A percentile compares a stretch with the other conserved stretches of the same genome.
phyloP scores from a whole-genome alignment of 2,113 vertebrate species.

The Struthio camelus region DNA sequence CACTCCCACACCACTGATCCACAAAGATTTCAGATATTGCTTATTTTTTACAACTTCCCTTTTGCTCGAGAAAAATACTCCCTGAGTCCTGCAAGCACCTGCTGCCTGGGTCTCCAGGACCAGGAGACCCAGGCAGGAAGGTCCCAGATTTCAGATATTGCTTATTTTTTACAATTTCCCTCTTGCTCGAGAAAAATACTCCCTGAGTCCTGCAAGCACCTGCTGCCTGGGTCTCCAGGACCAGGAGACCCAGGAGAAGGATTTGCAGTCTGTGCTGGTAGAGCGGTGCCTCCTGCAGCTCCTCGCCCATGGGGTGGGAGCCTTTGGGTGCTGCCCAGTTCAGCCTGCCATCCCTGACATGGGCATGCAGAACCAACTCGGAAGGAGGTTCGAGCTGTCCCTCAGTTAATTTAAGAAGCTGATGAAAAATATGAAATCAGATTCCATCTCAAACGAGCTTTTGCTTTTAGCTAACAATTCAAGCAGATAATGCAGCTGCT shows the following conservation, averaged over 20 bases:
- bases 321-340: background rate
- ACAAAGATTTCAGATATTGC: background rate
- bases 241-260: background rate
- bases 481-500: constrained; percentile 7
- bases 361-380: background rate
- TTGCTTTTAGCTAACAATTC: constrained; percentile 11
- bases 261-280: rapidly evolving
- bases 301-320: rapidly evolving
- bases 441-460: background rate
- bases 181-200: background rate
- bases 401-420: constrained; percentile 32
- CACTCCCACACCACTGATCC: background rate
- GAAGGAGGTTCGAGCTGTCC: background rate
- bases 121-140: background rate
- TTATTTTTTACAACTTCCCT: background rate
- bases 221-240: background rate
- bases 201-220: background rate
- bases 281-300: rapidly evolving
- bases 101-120: background rate
- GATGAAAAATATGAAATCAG: constrained; percentile 20
- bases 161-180: background rate
- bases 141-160: no score
- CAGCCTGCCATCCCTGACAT: background rate
- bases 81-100: background rate
- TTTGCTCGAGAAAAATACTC: background rate